Conservation (phyloP, 1,140 invertebrate species). For the Rhyzopertha dominica region DNA sequence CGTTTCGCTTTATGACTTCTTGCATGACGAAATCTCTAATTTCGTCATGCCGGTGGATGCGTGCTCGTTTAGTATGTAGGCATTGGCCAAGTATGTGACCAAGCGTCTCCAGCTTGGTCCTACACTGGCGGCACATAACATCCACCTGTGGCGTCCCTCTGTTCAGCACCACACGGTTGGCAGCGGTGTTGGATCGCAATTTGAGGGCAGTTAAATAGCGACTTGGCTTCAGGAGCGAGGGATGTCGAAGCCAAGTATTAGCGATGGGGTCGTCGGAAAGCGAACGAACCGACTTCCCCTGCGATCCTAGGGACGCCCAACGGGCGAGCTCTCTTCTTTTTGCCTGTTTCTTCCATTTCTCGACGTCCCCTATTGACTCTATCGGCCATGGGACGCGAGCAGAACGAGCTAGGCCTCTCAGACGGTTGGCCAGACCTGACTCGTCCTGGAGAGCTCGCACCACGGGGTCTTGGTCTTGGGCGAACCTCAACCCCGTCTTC, state of each 20-base stretch:
- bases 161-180: conserved; percentile 18
- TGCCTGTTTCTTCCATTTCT: neutral
- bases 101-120: conserved; percentile 26
- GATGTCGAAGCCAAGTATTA: conserved; percentile 19
- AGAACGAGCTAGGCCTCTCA: conserved; percentile 11
- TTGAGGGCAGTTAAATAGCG: conserved; percentile 24
- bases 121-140: conserved; percentile 20
- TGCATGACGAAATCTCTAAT: conserved; percentile 25
- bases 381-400: conserved; percentile 15
- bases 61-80: conserved; percentile 20
- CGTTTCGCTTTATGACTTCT: conserved; percentile 8
- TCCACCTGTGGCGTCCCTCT: conserved; percentile 13
- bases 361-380: neutral
- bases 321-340: conserved; percentile 12
- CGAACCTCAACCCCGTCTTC: conserved; percentile 10
- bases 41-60: conserved; percentile 30
- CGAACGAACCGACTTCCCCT: conserved; percentile 23
- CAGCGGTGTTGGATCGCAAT: conserved; percentile 27
- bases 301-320: conserved; percentile 16
- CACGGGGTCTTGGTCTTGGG: conserved; percentile 17
- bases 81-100: conserved; percentile 31
- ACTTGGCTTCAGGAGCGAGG: conserved; percentile 20
- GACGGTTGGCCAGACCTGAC: conserved; percentile 14
- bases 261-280: conserved; percentile 16
- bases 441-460: conserved; percentile 20